Percentiles rank a stretch among this genome's conserved stretches.
These are phyloP conservation scores for Drosophila tanythrix DNA, from an alignment of 2,888 invertebrate species.

Conservation along the genomic window DNA sequence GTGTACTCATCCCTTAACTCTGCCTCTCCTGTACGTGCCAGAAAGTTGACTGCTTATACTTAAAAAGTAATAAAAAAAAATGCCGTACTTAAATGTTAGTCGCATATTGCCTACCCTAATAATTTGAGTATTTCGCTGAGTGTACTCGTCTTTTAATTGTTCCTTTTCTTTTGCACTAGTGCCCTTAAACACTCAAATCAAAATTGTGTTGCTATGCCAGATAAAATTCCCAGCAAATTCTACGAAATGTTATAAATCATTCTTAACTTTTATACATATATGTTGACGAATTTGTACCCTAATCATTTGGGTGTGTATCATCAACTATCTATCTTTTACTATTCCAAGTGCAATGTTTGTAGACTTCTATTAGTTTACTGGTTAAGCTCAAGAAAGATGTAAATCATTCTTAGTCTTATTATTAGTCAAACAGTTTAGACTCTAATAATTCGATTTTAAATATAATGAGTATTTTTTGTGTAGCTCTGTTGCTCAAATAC, in stretches of 20 bases:
- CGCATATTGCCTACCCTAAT: neutral
- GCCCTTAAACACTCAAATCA: neutral
- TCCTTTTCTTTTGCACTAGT: neutral
- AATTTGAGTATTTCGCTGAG: neutral
- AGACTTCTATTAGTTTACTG: neutral
- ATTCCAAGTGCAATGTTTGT: neutral
- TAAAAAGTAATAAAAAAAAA: neutral
- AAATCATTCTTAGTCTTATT: neutral
- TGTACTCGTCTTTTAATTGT: neutral
- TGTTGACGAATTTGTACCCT: neutral
- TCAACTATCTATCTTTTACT: neutral
- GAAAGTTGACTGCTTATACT: neutral
- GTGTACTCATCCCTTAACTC: too few species aligned
- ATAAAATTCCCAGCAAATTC: neutral
- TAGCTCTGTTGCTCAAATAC: too few species aligned
- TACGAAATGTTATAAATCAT: neutral
- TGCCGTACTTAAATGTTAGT: neutral
- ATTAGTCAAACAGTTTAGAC: neutral
- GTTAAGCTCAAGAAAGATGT: neutral
- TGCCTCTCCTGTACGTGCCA: too few species aligned
- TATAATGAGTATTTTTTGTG: too few species aligned
- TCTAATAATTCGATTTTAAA: neutral
- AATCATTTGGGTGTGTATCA: neutral
- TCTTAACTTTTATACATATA: neutral
- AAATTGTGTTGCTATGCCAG: neutral